A percentile compares a stretch with the other conserved stretches of the same genome.
Evolutionary conservation across 2,888 invertebrate species (phyloP).

Genomic region (Conus canariensis): DNA sequence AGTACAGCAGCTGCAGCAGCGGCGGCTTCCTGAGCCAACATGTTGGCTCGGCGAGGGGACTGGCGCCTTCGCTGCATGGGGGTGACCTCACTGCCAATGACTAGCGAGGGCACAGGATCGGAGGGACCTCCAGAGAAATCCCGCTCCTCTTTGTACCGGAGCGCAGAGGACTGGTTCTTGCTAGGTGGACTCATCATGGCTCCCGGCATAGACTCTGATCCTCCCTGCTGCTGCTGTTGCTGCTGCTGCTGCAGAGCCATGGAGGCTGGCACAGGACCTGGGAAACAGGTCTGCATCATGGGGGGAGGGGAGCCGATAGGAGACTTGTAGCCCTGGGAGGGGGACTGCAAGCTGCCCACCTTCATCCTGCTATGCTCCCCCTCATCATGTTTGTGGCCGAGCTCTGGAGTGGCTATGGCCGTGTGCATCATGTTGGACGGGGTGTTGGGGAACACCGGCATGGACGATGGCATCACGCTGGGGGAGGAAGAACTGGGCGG

Average conservation of each 20-base stretch:
- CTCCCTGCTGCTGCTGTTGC: constrained; percentile 10
- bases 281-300: constrained; percentile 42
- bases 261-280: constrained; percentile 28
- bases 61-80: constrained; percentile 36
- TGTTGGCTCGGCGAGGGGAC: constrained; percentile 34
- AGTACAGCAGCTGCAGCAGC: constrained; percentile 43
- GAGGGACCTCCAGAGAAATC: constrained; percentile 15
- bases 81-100: constrained; percentile 26
- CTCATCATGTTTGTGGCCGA: background rate
- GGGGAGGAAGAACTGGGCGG: constrained; percentile 12
- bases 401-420: background rate
- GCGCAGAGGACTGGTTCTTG: background rate
- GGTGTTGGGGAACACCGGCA: constrained; percentile 38
- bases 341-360: background rate
- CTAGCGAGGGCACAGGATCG: background rate
- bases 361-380: background rate
- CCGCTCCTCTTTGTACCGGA: constrained; percentile 15
- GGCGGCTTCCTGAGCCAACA: constrained; percentile 42
- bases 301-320: constrained; percentile 31
- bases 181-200: background rate
- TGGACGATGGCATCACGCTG: constrained; percentile 21
- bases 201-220: background rate
- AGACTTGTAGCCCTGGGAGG: constrained; percentile 28
- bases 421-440: constrained; percentile 34
- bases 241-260: constrained; percentile 29